Evolutionary conservation across 2,113 vertebrate species (phyloP).

Genomic region (Corythoichthys intestinalis): DNA sequence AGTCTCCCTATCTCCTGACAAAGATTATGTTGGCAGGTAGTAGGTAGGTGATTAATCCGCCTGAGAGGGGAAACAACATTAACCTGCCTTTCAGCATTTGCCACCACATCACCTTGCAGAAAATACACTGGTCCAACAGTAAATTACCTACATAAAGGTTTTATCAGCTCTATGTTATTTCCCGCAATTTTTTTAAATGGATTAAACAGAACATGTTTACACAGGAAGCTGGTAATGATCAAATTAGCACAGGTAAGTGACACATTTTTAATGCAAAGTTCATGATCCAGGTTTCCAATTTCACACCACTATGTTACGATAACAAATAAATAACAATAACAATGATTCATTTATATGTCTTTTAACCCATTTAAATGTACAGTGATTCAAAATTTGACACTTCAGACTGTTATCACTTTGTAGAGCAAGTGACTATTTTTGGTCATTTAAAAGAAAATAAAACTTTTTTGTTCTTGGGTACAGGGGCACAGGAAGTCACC

Average conservation of each 20-base stretch:
- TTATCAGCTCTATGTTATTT: constrained; percentile 19
- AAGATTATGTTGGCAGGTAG: constrained; percentile 63
- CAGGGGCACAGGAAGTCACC: too few relatives aligned
- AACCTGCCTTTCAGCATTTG: constrained; percentile 55
- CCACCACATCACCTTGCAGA: constrained; percentile 41
- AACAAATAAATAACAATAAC: too few relatives aligned
- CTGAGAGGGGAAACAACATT: constrained; percentile 55
- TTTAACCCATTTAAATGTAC: too few relatives aligned
- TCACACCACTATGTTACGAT: too few relatives aligned
- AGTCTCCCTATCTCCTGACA: constrained; percentile 38
- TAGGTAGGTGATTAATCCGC: constrained; percentile 63
- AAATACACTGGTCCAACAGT: constrained; percentile 30
- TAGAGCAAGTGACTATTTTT: too few relatives aligned
- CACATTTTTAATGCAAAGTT: neutral
- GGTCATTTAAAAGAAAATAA: too few relatives aligned
- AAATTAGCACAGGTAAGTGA: constrained; percentile 10
- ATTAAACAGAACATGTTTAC: constrained; percentile 31
- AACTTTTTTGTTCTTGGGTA: too few relatives aligned
- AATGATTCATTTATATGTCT: too few relatives aligned
- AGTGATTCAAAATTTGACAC: too few relatives aligned
- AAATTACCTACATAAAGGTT: constrained; percentile 23
- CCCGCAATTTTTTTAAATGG: constrained; percentile 18
- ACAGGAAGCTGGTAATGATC: constrained; percentile 4
- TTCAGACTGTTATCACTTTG: too few relatives aligned
- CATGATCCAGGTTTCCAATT: neutral